phyloP scores from a whole-genome alignment of 2,888 invertebrate genomes.

The Hirtodrosophila alboralis region DNA sequence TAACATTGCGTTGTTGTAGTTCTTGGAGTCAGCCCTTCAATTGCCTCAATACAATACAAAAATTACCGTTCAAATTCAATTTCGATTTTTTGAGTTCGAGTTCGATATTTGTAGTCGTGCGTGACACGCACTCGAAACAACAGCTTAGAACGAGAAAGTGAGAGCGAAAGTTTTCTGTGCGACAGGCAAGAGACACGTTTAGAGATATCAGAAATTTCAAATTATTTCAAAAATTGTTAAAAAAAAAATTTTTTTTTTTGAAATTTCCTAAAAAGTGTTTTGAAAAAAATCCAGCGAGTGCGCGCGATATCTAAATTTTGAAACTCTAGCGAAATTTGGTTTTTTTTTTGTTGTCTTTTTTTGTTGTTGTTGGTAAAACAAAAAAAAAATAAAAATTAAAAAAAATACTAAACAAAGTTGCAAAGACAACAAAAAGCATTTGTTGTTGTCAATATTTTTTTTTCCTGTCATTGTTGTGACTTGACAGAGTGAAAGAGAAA shows the following conservation, averaged over 20 bases:
- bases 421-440: constrained; percentile 7
- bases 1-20: constrained; percentile 82
- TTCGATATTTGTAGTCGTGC: constrained; percentile 40
- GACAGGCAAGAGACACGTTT: background rate
- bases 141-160: background rate
- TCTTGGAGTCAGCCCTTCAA: constrained; percentile 62
- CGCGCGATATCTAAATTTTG: constrained; percentile 9
- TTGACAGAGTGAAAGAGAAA: constrained; percentile 18
- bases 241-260: background rate
- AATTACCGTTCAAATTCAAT: constrained; percentile 23
- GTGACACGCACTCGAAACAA: constrained; percentile 9
- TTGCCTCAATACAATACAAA: constrained; percentile 27
- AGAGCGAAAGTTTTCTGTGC: too few relatives aligned
- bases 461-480: constrained; percentile 17
- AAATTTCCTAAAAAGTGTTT: constrained; percentile 2
- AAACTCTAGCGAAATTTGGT: constrained; percentile 13
- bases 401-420: constrained; percentile 4
- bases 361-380: constrained; percentile 25
- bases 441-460: constrained; percentile 29
- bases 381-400: too few relatives aligned
- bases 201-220: background rate
- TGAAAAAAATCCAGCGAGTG: constrained; percentile 8
- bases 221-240: background rate
- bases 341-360: constrained; percentile 25
- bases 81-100: constrained; percentile 35